Conservation (phyloP, 2,888 invertebrate species). For the Cerastis rubricosa region DNA sequence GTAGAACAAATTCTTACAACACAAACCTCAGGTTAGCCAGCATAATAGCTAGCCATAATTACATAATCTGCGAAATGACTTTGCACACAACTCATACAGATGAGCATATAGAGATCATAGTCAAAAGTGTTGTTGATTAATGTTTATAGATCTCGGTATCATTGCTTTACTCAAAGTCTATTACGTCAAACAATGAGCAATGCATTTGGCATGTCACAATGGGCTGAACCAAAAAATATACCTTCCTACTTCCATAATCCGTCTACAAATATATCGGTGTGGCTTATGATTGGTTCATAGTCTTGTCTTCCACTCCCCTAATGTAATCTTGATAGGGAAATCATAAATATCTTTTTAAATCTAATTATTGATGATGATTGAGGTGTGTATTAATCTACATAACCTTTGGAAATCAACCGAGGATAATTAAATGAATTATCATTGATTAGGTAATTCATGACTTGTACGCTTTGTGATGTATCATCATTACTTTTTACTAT, state of each 20-base stretch:
- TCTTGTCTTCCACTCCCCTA: neutral
- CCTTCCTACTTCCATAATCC: neutral
- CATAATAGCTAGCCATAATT: neutral
- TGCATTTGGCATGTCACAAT: neutral
- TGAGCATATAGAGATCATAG: neutral
- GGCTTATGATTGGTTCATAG: conserved; percentile 6
- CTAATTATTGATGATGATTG: neutral
- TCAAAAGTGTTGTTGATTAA: neutral
- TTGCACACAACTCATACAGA: neutral
- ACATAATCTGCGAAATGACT: neutral
- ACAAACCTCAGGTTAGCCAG: neutral
- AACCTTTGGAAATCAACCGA: neutral
- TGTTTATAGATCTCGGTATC: neutral
- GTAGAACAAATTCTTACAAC: neutral
- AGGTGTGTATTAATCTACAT: conserved; percentile 2
- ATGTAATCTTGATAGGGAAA: neutral
- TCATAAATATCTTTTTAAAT: neutral
- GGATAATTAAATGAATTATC: conserved; percentile 7
- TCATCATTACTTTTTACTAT: conserved; percentile 38
- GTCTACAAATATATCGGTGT: neutral
- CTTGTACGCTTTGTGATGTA: conserved; percentile 40
- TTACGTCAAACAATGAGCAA: neutral
- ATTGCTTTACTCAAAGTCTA: neutral
- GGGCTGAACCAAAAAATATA: neutral
- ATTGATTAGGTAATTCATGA: conserved; percentile 6